phyloP scores from a whole-genome alignment of 1,140 invertebrate species.

The Atta cephalotes region DNA sequence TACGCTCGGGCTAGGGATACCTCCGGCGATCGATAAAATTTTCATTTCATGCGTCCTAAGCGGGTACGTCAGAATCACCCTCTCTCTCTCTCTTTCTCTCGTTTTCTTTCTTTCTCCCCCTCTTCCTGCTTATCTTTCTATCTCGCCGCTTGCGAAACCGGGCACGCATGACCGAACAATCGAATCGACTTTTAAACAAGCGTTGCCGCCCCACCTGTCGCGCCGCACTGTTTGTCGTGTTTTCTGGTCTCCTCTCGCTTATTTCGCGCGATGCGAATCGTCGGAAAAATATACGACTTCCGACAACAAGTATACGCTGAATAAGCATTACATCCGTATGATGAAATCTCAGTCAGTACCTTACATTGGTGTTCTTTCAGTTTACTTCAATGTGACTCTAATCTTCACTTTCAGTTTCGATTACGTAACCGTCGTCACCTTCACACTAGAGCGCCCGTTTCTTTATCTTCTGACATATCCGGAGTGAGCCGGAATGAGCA shows the following conservation, averaged over 20 bases:
- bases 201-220: conserved; percentile 56
- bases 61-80: conserved; percentile 43
- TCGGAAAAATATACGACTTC: conserved; percentile 32
- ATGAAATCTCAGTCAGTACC: neutral
- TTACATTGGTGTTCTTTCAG: neutral
- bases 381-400: neutral
- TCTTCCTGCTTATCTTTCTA: neutral
- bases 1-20: conserved; percentile 26
- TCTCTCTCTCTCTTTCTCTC: neutral
- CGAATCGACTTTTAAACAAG: conserved; percentile 61
- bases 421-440: neutral
- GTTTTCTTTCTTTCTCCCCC: too few species aligned
- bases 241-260: conserved; percentile 1
- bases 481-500: neutral
- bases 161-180: conserved; percentile 60
- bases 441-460: neutral
- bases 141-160: conserved; percentile 43
- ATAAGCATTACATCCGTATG: neutral
- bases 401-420: conserved; percentile 9
- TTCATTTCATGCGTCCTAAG: conserved; percentile 60
- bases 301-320: neutral
- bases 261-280: neutral
- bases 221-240: conserved; percentile 37
- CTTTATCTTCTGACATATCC: neutral
- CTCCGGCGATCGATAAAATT: conserved; percentile 53